phyloP scores from a whole-genome alignment of 2,888 invertebrate species.

The Amblyjoppa fuscipennis region DNA sequence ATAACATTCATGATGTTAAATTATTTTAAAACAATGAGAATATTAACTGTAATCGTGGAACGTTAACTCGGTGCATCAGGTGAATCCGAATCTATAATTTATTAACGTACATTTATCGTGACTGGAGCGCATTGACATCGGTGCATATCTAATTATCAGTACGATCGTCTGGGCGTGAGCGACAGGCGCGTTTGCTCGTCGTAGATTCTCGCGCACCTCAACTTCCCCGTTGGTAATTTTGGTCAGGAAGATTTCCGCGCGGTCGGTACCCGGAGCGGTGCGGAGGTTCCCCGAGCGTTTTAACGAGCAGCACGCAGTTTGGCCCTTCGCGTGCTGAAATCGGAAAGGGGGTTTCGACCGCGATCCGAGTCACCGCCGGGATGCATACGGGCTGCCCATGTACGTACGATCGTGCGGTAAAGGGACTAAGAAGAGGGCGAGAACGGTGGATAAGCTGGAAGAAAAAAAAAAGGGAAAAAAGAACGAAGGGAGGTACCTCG shows the following conservation, averaged over 20 bases:
- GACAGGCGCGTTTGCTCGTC: conserved; percentile 32
- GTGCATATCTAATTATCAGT: conserved; percentile 62
- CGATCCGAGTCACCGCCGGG: conserved; percentile 24
- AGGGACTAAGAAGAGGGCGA: conserved; percentile 41
- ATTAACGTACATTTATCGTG: conserved; percentile 53
- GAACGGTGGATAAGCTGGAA: conserved; percentile 41
- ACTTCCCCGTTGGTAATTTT: conserved; percentile 45
- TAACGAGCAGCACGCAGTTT: conserved; percentile 49
- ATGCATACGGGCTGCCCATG: not conserved
- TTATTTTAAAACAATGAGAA: not conserved
- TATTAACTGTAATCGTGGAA: not conserved
- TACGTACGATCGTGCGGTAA: conserved; percentile 10
- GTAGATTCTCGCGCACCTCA: conserved; percentile 24
- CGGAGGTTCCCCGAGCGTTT: conserved; percentile 59
- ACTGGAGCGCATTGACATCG: conserved; percentile 60
- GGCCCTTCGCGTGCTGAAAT: conserved; percentile 46
- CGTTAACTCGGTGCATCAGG: conserved; percentile 37
- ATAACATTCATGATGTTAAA: not conserved
- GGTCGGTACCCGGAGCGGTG: conserved; percentile 54
- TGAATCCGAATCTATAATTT: conserved; percentile 49
- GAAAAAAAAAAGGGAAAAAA: conserved; percentile 16
- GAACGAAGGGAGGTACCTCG: conserved; percentile 27
- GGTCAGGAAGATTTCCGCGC: conserved; percentile 63
- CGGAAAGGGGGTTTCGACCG: conserved; percentile 17
- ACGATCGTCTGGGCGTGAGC: conserved; percentile 52